Base-by-base conservation (phyloP, 1,140 invertebrate species). In the Polyergus mexicanus region DNA sequence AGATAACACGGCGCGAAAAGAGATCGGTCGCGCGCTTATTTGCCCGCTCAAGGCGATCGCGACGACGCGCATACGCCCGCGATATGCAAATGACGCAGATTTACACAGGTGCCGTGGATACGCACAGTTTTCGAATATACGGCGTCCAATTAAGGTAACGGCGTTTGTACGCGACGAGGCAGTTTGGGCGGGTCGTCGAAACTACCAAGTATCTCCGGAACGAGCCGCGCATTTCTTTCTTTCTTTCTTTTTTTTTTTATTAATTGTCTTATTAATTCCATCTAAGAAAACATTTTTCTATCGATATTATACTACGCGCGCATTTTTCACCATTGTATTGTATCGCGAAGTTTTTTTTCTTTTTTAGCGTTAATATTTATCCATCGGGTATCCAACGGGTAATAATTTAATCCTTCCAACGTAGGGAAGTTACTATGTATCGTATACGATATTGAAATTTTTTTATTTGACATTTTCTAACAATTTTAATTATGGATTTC, bases 401-500 rank as follows among this genome's bases (percentile, higher is more conserved):
- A 32, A 41, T 65, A 7, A 38, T 35, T 7, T 7, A 44, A n/a
- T 32, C 22, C 69, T 56, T 41, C 4, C 0, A 16, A n/a, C 5
- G 60, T 16, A 22, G 1, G 8, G 6, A 80, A 25, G 13, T 3
- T 5, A 19, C 8, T n/a, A n/a, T 38, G n/a, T 66, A 19, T 3
- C 6, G 6, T 4, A 4, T n/a, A 25, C 7, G 11, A 25, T 25
- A 7, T 8, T 5, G 54, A 41, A 22, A 8, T 32, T 81, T 66
- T 58, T 51, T 51, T 16, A 47, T 10, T 13, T 16, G 13, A 16
- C 1, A 13, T 13, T 47, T 47, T 63, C 7, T 84, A 66, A 65
- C 13, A 35, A 54, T 84, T 32, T 65, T 65, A 84, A 84, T 76
- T 62, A 77, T 88, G 58, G 87, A 44, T 92, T 94, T 81, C 92